phyloP scores from a whole-genome alignment of 2,888 invertebrate species.

The Parthenolecanium corni region DNA sequence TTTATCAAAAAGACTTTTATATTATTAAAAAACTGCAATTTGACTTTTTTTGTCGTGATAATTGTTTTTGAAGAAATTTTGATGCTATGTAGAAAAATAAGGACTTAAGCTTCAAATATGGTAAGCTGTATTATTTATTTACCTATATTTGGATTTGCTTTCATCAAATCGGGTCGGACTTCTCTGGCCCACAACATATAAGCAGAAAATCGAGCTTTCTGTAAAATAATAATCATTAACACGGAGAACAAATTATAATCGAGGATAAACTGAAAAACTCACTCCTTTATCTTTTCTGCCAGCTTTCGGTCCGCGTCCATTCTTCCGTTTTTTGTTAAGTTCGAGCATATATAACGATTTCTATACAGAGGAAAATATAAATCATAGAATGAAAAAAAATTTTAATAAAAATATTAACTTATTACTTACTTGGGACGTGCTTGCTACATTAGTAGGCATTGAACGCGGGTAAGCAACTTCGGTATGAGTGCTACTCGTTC shows the following conservation, averaged over 20 bases:
- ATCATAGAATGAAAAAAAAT: not conserved
- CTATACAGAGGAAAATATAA: conserved; percentile 31
- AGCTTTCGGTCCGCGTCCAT: conserved; percentile 59
- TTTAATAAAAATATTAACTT: no score
- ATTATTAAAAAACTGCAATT: no score
- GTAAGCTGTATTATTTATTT: conserved; percentile 34
- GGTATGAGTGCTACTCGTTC: conserved; percentile 34
- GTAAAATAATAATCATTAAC: not conserved
- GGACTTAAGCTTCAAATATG: not conserved
- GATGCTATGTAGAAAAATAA: no score
- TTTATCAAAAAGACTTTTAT: no score
- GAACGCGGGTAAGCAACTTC: conserved; percentile 6
- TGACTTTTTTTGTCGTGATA: no score
- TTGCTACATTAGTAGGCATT: not conserved
- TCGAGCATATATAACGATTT: conserved; percentile 60
- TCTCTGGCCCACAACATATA: conserved; percentile 87
- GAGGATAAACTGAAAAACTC: conserved; percentile 33
- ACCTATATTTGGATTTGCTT: conserved; percentile 63
- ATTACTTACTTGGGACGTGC: not conserved
- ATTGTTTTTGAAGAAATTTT: no score
- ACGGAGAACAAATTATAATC: not conserved
- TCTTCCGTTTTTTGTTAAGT: conserved; percentile 58
- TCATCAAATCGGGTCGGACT: conserved; percentile 58
- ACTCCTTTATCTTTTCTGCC: conserved; percentile 68
- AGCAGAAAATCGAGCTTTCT: conserved; percentile 54